Percentiles rank a stretch among this genome's conserved stretches.
phyloP scores from a whole-genome alignment of 2,888 invertebrate species.

The Sinodicranocentrus sp. region DNA sequence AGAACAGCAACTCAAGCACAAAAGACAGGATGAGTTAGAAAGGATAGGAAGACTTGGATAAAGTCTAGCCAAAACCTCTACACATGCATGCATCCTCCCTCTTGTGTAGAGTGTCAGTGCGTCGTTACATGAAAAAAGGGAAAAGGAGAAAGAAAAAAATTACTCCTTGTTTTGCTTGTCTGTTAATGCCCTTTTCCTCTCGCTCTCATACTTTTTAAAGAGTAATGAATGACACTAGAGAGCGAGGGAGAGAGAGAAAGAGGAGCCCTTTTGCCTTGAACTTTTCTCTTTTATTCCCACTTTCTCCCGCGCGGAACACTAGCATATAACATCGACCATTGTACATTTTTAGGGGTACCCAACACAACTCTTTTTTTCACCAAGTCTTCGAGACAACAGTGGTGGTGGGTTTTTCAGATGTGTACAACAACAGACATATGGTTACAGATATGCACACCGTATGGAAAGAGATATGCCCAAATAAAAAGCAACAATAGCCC shows the following conservation, averaged over 20 bases:
- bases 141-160: conserved; percentile 32
- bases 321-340: no score
- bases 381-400: conserved; percentile 18
- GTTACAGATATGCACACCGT: no score
- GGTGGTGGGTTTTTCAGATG: conserved; percentile 17
- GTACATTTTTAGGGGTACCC: no score
- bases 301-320: no score
- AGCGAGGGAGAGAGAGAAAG: conserved; percentile 35
- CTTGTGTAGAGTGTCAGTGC: conserved; percentile 18
- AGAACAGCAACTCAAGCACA: not conserved
- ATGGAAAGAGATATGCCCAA: conserved; percentile 20
- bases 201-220: conserved; percentile 61
- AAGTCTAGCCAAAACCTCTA: no score
- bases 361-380: conserved; percentile 25
- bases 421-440: not conserved
- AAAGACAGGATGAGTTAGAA: not conserved
- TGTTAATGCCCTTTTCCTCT: conserved; percentile 56
- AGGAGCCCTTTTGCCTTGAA: conserved; percentile 58
- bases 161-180: conserved; percentile 50
- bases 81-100: not conserved
- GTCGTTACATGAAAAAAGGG: conserved; percentile 32
- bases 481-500: conserved; percentile 32
- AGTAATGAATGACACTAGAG: conserved; percentile 66
- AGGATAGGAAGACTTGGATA: not conserved
- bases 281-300: conserved; percentile 65